Evolutionary conservation across 2,797 vertebrate species (phyloP).

Genomic region (Varecia variegata): DNA sequence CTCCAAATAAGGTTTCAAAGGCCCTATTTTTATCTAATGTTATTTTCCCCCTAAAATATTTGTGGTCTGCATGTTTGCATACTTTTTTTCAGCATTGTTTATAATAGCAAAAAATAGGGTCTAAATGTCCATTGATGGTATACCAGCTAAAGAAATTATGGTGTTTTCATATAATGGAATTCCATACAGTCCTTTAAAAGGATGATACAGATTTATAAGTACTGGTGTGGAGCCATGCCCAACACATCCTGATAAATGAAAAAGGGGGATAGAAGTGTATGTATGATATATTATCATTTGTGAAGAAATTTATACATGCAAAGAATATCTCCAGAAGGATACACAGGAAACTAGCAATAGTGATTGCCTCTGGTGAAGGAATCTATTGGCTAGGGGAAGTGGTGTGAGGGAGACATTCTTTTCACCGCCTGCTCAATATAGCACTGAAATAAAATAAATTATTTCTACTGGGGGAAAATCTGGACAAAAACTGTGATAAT

Average conservation of each 20-base stretch:
- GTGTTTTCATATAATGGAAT: not conserved
- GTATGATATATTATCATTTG: not conserved
- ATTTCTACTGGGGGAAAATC: not conserved
- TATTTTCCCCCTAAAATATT: not conserved
- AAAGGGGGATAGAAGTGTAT: not conserved
- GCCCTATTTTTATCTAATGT: not conserved
- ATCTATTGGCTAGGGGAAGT: not conserved
- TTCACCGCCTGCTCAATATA: not conserved
- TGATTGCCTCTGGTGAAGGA: not conserved
- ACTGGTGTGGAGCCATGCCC: not conserved
- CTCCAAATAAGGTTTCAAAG: not conserved
- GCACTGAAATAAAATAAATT: conserved; percentile 41
- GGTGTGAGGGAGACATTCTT: not conserved
- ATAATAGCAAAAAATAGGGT: not conserved
- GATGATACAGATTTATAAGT: not conserved
- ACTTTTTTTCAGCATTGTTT: not conserved
- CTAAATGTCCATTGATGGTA: not conserved
- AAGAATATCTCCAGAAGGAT: not conserved
- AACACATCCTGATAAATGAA: not conserved
- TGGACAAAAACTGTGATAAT: conserved; percentile 13
- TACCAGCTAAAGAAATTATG: not conserved
- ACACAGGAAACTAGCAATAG: not conserved
- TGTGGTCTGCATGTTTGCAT: not conserved
- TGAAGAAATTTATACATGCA: not conserved
- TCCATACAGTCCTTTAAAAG: not conserved